Evolutionary conservation across 2,113 vertebrate genomes (phyloP).

Genomic region (Melanotaenia duboulayi): DNA sequence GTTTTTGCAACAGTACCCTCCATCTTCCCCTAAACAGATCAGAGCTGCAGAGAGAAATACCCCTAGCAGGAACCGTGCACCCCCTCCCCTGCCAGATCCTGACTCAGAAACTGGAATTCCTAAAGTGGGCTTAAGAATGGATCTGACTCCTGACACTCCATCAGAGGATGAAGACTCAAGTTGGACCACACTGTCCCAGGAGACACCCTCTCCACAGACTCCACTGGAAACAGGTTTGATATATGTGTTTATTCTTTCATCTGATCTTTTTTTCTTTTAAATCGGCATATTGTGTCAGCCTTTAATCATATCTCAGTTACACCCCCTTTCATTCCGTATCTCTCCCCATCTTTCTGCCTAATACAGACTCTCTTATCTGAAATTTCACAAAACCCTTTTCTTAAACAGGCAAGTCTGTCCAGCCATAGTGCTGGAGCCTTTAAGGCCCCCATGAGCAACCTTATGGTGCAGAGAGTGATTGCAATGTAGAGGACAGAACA

Average conservation of each 20-base stretch:
- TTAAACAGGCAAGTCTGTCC: constrained; percentile 39
- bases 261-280: constrained; percentile 1
- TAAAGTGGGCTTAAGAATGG: constrained; percentile 91
- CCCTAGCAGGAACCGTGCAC: constrained; percentile 72
- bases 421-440: constrained; percentile 49
- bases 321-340: constrained; percentile 18
- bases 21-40: constrained; percentile 79
- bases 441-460: constrained; percentile 48
- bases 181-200: constrained; percentile 97
- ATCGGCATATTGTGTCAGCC: constrained; percentile 25
- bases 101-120: constrained; percentile 88
- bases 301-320: constrained; percentile 29
- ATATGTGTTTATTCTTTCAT: constrained; percentile 31
- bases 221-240: constrained; percentile 90
- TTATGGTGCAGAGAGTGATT: constrained; percentile 47
- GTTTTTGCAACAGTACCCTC: constrained; percentile 73
- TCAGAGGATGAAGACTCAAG: constrained; percentile 98
- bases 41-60: constrained; percentile 85
- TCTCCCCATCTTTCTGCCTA: constrained; percentile 21
- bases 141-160: constrained; percentile 86
- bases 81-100: constrained; percentile 79
- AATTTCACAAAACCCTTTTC: constrained; percentile 42
- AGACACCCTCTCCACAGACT: constrained; percentile 89
- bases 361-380: constrained; percentile 46
- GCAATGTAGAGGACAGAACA: constrained; percentile 21